Percentiles rank a stretch among this genome's conserved stretches.
phyloP scores from a whole-genome alignment of 2,113 vertebrate species.

The Amia ocellicauda region DNA sequence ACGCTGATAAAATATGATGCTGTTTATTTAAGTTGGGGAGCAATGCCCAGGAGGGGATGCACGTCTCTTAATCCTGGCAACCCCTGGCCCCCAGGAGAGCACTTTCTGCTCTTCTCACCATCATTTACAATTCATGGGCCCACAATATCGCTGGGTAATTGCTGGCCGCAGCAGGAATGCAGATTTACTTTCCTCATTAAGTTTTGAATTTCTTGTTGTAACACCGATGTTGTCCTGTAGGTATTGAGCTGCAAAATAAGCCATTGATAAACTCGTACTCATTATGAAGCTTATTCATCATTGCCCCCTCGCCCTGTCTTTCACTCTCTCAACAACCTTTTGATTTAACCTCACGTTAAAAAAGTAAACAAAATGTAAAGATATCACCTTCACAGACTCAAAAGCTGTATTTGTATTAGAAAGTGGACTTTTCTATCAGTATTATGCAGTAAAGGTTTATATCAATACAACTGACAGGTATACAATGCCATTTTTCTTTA shows the following conservation, averaged over 20 bases:
- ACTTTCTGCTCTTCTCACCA: neutral
- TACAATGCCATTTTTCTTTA: no score
- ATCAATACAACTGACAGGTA: no score
- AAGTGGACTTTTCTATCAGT: no score
- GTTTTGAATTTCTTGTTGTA: conserved; percentile 17
- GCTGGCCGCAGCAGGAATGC: conserved; percentile 17
- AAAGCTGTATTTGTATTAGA: no score
- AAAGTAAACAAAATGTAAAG: no score
- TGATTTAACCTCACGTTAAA: neutral
- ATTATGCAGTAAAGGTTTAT: no score
- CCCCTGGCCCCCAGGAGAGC: neutral
- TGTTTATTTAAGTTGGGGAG: neutral
- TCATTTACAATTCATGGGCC: conserved; percentile 10
- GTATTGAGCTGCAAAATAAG: conserved; percentile 1
- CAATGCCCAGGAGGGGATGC: neutral
- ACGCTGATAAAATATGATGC: conserved; percentile 11
- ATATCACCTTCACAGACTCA: no score
- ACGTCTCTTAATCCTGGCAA: conserved; percentile 2
- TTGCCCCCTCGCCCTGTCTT: neutral
- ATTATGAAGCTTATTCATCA: conserved; percentile 4
- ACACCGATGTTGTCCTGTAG: neutral
- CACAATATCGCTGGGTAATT: conserved; percentile 5
- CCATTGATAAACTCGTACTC: neutral
- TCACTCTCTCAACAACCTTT: neutral
- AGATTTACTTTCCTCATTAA: conserved; percentile 11